These are phyloP conservation scores for Folsomia manolachei DNA, from an alignment of 2,888 invertebrate genomes.

Conservation along the genomic window DNA sequence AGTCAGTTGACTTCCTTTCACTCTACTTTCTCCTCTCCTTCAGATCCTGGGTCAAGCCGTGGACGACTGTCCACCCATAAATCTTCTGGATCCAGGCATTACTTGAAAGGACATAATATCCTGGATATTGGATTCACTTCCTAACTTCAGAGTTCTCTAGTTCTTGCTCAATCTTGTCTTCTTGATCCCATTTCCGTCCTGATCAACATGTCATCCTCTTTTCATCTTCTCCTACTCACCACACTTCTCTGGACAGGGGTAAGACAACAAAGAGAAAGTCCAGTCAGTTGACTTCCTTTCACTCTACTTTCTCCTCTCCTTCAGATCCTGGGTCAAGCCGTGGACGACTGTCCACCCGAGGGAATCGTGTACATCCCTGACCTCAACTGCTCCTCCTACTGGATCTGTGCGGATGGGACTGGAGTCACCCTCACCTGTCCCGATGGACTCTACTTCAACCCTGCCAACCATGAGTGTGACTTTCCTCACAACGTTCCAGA, in stretches of 20 bases:
- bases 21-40: neutral
- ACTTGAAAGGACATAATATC: too few species aligned
- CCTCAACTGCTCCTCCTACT: conserved; percentile 20
- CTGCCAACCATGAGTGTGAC: conserved; percentile 16
- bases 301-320: neutral
- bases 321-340: neutral
- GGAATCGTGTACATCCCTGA: conserved; percentile 16
- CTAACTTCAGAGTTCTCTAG: too few species aligned
- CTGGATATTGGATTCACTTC: too few species aligned
- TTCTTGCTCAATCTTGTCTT: too few species aligned
- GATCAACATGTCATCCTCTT: too few species aligned
- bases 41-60: neutral
- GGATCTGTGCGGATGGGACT: conserved; percentile 16
- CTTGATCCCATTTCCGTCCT: too few species aligned
- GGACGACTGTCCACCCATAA: conserved; percentile 26
- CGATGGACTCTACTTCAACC: conserved; percentile 22
- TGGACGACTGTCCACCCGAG: conserved; percentile 23
- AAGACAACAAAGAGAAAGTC: neutral
- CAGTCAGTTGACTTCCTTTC: neutral
- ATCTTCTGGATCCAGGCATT: too few species aligned
- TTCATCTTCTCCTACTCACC: too few species aligned
- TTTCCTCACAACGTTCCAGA: conserved; percentile 14
- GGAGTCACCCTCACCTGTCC: conserved; percentile 17
- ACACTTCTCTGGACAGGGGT: too few species aligned
- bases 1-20: neutral